Evolutionary conservation across 2,888 invertebrate species (phyloP).

Genomic region (Cephalotes varians): DNA sequence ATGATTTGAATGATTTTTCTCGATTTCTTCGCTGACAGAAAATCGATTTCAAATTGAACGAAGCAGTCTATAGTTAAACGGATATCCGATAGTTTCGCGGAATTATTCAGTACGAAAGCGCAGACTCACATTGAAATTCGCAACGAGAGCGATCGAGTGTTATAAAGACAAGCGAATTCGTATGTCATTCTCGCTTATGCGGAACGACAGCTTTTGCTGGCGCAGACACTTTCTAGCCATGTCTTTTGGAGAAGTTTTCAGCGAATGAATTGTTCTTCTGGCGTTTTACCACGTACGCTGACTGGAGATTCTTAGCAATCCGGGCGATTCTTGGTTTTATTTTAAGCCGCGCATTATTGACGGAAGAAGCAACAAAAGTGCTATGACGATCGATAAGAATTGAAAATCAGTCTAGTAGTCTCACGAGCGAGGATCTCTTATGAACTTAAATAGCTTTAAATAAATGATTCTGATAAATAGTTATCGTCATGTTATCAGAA

Average conservation of each 20-base stretch:
- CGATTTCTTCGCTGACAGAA: neutral
- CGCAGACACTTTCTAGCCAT: conserved; percentile 58
- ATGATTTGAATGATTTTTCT: neutral
- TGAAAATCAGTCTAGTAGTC: conserved; percentile 58
- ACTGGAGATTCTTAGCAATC: conserved; percentile 38
- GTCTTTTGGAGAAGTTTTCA: conserved; percentile 57
- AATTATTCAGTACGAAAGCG: neutral
- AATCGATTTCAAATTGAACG: neutral
- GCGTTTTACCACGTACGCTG: conserved; percentile 33
- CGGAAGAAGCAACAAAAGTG: conserved; percentile 78
- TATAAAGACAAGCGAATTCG: neutral
- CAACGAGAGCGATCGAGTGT: conserved; percentile 4
- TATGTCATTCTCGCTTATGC: neutral
- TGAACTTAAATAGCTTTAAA: conserved; percentile 3
- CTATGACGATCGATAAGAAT: conserved; percentile 71
- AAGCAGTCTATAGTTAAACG: neutral
- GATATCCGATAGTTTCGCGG: neutral
- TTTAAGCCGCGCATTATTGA: conserved; percentile 58
- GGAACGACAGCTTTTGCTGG: conserved; percentile 12
- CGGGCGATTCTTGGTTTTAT: neutral
- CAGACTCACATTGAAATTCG: conserved; percentile 8
- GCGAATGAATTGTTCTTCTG: conserved; percentile 62
- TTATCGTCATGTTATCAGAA: neutral
- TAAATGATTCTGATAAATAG: neutral
- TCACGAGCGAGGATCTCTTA: neutral